Conservation (phyloP, 2,113 vertebrate genomes). For the Columbina picui region DNA sequence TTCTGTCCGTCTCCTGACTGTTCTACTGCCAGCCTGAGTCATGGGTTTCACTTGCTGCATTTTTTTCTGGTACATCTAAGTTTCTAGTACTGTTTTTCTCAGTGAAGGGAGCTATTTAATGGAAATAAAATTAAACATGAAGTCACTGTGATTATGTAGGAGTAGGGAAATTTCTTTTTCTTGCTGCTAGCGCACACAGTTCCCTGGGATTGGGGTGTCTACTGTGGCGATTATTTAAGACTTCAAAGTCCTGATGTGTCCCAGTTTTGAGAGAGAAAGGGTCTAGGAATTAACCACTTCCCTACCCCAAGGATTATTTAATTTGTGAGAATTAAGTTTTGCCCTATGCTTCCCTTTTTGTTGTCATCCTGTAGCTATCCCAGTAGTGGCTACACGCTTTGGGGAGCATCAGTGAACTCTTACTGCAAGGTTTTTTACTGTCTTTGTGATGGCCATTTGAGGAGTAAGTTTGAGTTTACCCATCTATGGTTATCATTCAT, state of each 20-base stretch:
- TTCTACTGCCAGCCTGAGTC: neutral
- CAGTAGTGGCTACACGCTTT: neutral
- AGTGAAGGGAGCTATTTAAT: neutral
- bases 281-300: neutral
- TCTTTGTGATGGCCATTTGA: neutral
- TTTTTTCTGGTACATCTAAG: neutral
- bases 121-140: conserved; percentile 18
- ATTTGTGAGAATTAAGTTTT: neutral
- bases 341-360: neutral
- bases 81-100: neutral
- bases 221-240: conserved; percentile 9
- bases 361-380: neutral
- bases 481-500: neutral
- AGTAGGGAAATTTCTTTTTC: neutral
- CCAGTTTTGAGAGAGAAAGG: conserved; percentile 26
- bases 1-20: neutral
- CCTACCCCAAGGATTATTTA: neutral
- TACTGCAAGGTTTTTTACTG: neutral
- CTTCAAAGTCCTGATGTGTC: conserved; percentile 40
- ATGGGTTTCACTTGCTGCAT: neutral
- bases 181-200: neutral
- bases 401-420: neutral
- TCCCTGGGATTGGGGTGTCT: conserved; percentile 12
- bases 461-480: neutral
- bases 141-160: conserved; percentile 13